Evolutionary conservation across 2,888 invertebrate genomes (phyloP).

Genomic region (Nezara viridula): DNA sequence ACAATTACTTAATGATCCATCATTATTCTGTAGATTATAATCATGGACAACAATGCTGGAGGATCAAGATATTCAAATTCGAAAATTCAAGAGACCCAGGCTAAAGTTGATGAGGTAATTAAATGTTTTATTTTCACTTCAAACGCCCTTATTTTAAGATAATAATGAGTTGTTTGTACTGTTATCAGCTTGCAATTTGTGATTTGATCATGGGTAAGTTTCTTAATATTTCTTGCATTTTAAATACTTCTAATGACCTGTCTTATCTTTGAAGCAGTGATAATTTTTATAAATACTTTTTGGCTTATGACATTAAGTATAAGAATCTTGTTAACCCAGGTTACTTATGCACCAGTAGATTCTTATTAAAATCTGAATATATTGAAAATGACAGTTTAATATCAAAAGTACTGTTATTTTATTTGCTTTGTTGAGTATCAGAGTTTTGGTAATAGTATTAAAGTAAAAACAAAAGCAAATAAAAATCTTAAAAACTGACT

Average conservation of each 20-base stretch:
- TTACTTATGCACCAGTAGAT: background rate
- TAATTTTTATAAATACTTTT: background rate
- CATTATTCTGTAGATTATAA: slow-evolving; percentile 27
- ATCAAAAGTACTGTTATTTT: background rate
- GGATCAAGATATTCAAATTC: slow-evolving; percentile 66
- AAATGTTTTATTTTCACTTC: slow-evolving; percentile 27
- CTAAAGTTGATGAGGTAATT: slow-evolving; percentile 77
- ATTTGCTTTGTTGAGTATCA: background rate
- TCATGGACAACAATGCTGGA: slow-evolving; percentile 53
- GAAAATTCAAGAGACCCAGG: slow-evolving; percentile 77
- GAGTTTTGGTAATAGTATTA: background rate
- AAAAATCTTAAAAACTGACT: too few species aligned
- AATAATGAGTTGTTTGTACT: slow-evolving; percentile 52
- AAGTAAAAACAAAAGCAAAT: background rate
- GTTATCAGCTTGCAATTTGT: slow-evolving; percentile 44
- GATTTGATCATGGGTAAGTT: slow-evolving; percentile 53
- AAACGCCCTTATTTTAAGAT: background rate
- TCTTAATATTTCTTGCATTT: background rate
- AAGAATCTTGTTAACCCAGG: background rate
- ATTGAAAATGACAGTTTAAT: background rate
- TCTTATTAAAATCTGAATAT: background rate
- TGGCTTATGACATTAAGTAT: background rate
- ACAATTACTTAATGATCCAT: background rate
- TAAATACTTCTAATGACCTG: background rate
- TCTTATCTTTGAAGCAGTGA: background rate